Evolutionary conservation across 2,888 invertebrate genomes (phyloP), one percentile per base, ranked within the genome.

Genomic region (Drosophila phalerata): DNA sequence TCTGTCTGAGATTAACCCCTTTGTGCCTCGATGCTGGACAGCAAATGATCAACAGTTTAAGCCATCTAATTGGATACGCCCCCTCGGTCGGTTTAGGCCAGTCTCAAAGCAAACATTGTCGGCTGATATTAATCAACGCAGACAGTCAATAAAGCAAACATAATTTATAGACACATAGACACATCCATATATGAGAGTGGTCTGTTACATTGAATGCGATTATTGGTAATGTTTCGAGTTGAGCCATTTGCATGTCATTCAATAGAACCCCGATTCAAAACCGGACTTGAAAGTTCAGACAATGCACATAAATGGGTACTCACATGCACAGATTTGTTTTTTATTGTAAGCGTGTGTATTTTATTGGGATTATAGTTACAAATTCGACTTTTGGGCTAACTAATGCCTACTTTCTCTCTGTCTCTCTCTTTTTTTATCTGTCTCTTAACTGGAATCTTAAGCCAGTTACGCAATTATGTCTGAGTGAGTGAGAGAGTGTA

Each of bases 21-120:
- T 28, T 28, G 30, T 17, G 40, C 40, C 38, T 47, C 38, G 45
- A 11, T 56, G 42, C 15, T 34, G 47, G 28, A n/a, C 52, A 32
- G 63, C 55, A 48, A 48, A 62, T 56, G 71, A 66, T 61, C 66
- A 67, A 58, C 71, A 65, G 68, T 66, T 66, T 53, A 66, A 70
- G 70, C 58, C 81, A 65, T 58, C 51, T 63, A 69, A 80, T 81
- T 67, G 57, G 64, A 48, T 13, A 80, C 85, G 85, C 85, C 80
- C 80, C 64, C 51, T 65, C 17, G 9, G 3, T 13, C 51, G 17
- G 30, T 45, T 69, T 17, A 57, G 45, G 40, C 15, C 66, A 69
- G 42, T 40, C 40, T 30, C 45, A 17, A 40, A 63, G 30, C 58
- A 47, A 60, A 63, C 22, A 64, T 32, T 52, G 37, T 77, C 47